phyloP scores from a whole-genome alignment of 1,140 invertebrate genomes.

The Sitobion miscanthi region DNA sequence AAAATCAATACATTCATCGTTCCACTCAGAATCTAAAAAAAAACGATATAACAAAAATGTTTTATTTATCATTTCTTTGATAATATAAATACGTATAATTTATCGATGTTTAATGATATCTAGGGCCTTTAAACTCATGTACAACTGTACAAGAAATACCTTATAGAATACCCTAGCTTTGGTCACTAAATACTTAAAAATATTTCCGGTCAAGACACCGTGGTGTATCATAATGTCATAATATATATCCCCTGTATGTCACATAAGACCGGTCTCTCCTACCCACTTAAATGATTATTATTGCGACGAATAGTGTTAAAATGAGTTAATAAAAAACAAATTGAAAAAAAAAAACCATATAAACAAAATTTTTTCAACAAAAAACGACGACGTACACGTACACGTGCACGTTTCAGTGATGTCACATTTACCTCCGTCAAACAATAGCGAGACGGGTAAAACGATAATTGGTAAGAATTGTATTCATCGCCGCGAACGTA shows the following conservation, averaged over 20 bases:
- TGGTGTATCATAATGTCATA: background rate
- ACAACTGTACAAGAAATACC: background rate
- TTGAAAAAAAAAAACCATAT: background rate
- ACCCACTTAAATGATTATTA: background rate
- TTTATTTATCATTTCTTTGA: background rate
- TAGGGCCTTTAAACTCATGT: background rate
- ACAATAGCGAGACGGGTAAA: slow-evolving; percentile 48
- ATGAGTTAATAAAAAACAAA: background rate
- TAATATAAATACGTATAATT: background rate
- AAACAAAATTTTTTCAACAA: background rate
- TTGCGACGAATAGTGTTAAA: background rate
- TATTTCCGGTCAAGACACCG: background rate
- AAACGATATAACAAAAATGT: background rate
- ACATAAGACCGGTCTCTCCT: background rate
- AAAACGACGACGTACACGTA: background rate
- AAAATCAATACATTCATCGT: too few species aligned
- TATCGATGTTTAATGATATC: background rate
- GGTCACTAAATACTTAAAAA: background rate
- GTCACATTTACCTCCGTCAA: slow-evolving; percentile 25
- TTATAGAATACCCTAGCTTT: too few species aligned
- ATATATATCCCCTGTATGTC: background rate
- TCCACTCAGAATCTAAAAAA: background rate
- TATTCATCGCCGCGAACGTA: slow-evolving; percentile 37
- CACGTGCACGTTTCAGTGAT: slow-evolving; percentile 27
- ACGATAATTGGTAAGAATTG: slow-evolving; percentile 48